Evolutionary conservation across 2,113 vertebrate genomes (phyloP), one percentile per base, ranked within the genome.

Genomic region (Oreotrochilus melanogaster): DNA sequence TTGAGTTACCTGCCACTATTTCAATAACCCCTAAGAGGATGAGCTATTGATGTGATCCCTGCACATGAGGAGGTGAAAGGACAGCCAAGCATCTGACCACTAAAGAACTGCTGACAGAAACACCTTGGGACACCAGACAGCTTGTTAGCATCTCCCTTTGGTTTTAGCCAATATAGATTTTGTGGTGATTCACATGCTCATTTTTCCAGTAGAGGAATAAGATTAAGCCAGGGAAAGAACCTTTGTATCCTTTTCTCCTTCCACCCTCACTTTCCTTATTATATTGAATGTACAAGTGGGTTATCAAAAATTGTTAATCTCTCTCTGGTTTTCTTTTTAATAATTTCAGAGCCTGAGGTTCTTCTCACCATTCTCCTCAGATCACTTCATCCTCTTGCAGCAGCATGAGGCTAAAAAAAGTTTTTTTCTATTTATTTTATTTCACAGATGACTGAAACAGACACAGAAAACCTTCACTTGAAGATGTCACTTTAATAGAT

Each of bases 81-180:
- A 69, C 71, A 88, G 79, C 10, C 78, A 62, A 66, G 9, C 3
- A 0, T 43, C 74, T 66, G 81, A 53, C 35, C 88, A 42, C 66
- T 9, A 31, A 61, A 45, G 61, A 78, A 51, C 48, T 57, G 93
- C 95, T 96, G 95, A 75, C 81, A 89, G 58, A 64, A 78, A 54
- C 74, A 47, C 85, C 88, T 31, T 2, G 14, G 70, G 53, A 78
- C 61, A 75, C 81, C 75, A 60, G 78, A 57, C 8, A 10, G 74
- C 66, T 89, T 22, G 65, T 83, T 94, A 89, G 67, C 74, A 58
- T 78, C 51, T 84, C 51, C 33, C 56, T 54, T 75, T 0, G 0
- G 30, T 3, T 22, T 64, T 5, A 45, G 58, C 35, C 65, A 37
- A 7, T 15, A 11, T 12, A 2, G 19, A 48, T 54, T 54, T 31